A percentile compares a stretch with the other conserved stretches of the same genome.
phyloP scores from a whole-genome alignment of 2,888 invertebrate species.

The Teleogryllus oceanicus region DNA sequence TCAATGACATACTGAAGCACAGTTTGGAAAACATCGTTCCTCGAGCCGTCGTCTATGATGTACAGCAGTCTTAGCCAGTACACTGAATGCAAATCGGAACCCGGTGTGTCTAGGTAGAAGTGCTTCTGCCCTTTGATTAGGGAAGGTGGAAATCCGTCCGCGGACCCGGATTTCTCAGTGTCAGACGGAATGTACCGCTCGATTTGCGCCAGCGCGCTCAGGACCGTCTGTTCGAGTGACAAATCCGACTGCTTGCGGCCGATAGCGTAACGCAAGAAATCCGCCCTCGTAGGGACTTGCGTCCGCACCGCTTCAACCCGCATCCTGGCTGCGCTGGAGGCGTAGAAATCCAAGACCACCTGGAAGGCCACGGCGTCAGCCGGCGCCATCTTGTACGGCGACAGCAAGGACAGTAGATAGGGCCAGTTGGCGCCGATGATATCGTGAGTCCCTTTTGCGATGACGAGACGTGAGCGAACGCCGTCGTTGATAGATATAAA shows the following conservation, averaged over 20 bases:
- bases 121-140: neutral
- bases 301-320: neutral
- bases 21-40: neutral
- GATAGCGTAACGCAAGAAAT: neutral
- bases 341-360: neutral
- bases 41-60: neutral
- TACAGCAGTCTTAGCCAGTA: neutral
- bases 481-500: neutral
- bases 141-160: neutral
- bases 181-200: neutral
- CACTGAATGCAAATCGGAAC: neutral
- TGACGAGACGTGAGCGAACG: neutral
- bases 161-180: neutral
- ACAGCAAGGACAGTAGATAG: neutral
- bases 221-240: neutral
- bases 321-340: neutral
- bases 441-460: neutral
- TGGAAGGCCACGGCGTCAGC: neutral
- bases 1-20: neutral
- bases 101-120: neutral
- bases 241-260: neutral
- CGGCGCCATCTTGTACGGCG: neutral
- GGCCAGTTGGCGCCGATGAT: neutral
- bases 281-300: neutral
- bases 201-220: neutral